phyloP scores from a whole-genome alignment of 2,797 vertebrate species.

The Gobionotothen gibberifrons region DNA sequence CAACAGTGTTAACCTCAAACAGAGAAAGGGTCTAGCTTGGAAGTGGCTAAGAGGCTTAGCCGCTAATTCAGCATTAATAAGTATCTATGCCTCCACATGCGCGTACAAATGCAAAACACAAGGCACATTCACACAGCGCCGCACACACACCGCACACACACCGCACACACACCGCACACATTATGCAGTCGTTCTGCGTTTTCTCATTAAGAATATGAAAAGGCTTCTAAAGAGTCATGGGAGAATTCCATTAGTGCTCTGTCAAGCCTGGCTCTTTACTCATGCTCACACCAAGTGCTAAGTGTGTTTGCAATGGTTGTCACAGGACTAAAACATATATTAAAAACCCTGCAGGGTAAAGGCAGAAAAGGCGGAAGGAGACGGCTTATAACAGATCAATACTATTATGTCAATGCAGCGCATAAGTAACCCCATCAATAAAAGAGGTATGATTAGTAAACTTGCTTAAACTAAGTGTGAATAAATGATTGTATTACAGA shows the following conservation, averaged over 20 bases:
- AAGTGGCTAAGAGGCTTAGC: slow-evolving; percentile 66
- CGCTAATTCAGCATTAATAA: slow-evolving; percentile 59
- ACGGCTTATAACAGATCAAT: slow-evolving; percentile 40
- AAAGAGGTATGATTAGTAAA: neutral
- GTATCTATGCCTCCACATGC: slow-evolving; percentile 30
- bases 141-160: slow-evolving; percentile 31
- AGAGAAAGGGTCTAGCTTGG: slow-evolving; percentile 42
- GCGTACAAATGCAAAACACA: slow-evolving; percentile 23
- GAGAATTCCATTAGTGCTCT: slow-evolving; percentile 75
- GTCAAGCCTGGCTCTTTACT: slow-evolving; percentile 73
- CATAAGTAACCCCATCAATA: slow-evolving; percentile 8
- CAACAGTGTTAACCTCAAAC: slow-evolving; percentile 63
- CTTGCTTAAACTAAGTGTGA: neutral
- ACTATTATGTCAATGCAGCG: slow-evolving; percentile 37
- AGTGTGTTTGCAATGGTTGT: slow-evolving; percentile 69
- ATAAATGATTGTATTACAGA: neutral
- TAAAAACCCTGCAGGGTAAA: slow-evolving; percentile 37
- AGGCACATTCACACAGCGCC: slow-evolving; percentile 15
- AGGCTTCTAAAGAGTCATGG: slow-evolving; percentile 74
- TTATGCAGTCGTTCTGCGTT: slow-evolving; percentile 55
- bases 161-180: slow-evolving; percentile 29
- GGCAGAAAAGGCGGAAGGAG: slow-evolving; percentile 26
- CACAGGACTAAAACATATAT: slow-evolving; percentile 63
- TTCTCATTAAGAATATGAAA: slow-evolving; percentile 81
- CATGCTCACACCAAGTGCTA: slow-evolving; percentile 55